phyloP scores from a whole-genome alignment of 2,113 vertebrate species.

The Vimba vimba region DNA sequence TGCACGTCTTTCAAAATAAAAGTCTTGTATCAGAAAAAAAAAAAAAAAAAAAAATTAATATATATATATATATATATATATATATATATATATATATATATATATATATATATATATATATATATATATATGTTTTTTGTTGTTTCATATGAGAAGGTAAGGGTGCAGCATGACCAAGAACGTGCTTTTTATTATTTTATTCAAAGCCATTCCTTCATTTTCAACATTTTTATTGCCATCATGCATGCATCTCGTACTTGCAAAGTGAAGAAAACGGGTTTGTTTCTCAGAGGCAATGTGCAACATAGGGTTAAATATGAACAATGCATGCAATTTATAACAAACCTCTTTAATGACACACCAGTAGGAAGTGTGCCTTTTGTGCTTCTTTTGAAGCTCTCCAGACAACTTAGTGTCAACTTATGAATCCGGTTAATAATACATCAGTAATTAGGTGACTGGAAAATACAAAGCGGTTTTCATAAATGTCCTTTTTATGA shows the following conservation, averaged over 20 bases:
- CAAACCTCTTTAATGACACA: background rate
- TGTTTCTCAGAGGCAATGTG: background rate
- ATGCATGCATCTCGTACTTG: background rate
- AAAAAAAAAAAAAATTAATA: too few species aligned
- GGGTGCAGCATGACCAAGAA: background rate
- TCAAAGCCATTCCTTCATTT: background rate
- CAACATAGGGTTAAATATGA: slow-evolving; percentile 11
- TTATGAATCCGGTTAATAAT: slow-evolving; percentile 36
- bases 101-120: too few species aligned
- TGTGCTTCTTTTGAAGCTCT: slow-evolving; percentile 1
- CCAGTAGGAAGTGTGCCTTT: background rate
- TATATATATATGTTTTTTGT: too few species aligned
- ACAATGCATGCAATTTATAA: background rate
- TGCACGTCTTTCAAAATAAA: too few species aligned
- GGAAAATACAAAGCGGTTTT: slow-evolving; percentile 22
- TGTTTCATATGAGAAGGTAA: too few species aligned
- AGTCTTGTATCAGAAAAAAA: too few species aligned
- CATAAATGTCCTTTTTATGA: slow-evolving; percentile 26
- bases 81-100: too few species aligned
- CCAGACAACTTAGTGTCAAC: slow-evolving; percentile 24
- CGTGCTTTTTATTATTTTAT: background rate
- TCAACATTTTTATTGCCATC: background rate
- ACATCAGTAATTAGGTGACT: slow-evolving; percentile 20
- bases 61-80: too few species aligned
- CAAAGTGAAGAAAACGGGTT: background rate